A percentile compares a stretch with the other conserved stretches of the same genome.
Conservation (phyloP, 2,888 invertebrate genomes). For the Synergus gifuensis region DNA sequence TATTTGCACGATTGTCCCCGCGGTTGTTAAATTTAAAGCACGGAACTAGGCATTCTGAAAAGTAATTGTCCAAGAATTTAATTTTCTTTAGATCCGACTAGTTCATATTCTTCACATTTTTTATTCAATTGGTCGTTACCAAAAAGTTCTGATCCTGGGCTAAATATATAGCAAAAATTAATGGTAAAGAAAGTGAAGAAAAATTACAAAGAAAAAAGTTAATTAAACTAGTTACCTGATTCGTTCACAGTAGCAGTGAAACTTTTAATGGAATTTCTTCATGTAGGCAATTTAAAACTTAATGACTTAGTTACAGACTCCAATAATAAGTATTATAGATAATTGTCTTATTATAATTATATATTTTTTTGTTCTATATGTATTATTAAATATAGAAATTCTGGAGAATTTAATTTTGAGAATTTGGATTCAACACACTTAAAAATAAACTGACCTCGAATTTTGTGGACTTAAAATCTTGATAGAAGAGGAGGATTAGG, state of each 20-base stretch:
- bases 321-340: background rate
- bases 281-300: background rate
- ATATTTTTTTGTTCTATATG: too few relatives aligned
- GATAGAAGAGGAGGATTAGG: constrained; percentile 96
- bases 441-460: constrained; percentile 81
- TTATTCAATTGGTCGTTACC: background rate
- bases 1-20: constrained; percentile 50
- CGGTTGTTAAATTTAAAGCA: constrained; percentile 39
- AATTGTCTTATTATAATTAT: too few relatives aligned
- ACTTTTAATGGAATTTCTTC: constrained; percentile 43
- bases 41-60: background rate
- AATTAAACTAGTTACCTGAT: background rate
- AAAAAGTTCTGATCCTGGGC: background rate
- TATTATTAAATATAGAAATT: too few relatives aligned
- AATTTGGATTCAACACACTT: background rate
- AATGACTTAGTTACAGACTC: background rate
- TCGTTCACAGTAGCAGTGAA: background rate
- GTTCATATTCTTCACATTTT: background rate
- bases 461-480: constrained; percentile 91
- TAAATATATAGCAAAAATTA: background rate
- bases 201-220: background rate
- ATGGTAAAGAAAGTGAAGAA: background rate
- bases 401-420: too few relatives aligned
- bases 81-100: background rate
- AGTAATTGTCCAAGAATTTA: constrained; percentile 17